Evolutionary conservation across 2,113 vertebrate genomes (phyloP).

Genomic region (Austrofundulus limnaeus): DNA sequence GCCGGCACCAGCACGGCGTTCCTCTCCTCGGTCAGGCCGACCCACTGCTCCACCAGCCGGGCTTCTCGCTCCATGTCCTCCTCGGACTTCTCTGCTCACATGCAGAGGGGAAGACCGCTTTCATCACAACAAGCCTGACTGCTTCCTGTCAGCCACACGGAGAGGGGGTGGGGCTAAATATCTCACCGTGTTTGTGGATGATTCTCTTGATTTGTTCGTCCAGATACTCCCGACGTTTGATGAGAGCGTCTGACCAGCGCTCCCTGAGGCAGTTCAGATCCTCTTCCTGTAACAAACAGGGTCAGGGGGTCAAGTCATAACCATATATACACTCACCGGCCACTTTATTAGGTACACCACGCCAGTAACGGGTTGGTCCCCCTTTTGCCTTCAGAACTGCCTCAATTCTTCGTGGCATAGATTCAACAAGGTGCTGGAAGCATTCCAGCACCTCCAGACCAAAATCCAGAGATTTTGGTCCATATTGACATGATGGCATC

Average conservation of each 20-base stretch:
- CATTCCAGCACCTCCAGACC: too few species aligned
- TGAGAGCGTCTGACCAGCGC: conserved; percentile 94
- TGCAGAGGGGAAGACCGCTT: not conserved
- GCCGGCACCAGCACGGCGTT: conserved; percentile 94
- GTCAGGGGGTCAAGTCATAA: too few species aligned
- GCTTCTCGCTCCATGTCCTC: conserved; percentile 93
- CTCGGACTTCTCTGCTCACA: conserved; percentile 86
- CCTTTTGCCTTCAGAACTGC: too few species aligned
- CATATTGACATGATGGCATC: too few species aligned
- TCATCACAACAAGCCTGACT: not conserved
- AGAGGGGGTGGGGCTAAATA: too few species aligned
- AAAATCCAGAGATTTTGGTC: too few species aligned
- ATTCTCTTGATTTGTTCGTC: conserved; percentile 98
- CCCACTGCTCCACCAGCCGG: conserved; percentile 95
- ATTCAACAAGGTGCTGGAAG: too few species aligned
- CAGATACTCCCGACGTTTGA: conserved; percentile 94
- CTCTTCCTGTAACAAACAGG: conserved; percentile 85
- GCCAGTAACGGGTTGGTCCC: too few species aligned
- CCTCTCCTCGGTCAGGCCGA: conserved; percentile 95
- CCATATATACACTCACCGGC: too few species aligned
- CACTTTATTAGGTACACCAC: too few species aligned
- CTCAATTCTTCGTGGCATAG: too few species aligned
- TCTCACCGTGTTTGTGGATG: conserved; percentile 91
- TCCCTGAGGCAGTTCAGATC: conserved; percentile 94
- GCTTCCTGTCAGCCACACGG: not conserved